Evolutionary conservation across 2,888 invertebrate species (phyloP).

Genomic region (Serripes groenlandicus): DNA sequence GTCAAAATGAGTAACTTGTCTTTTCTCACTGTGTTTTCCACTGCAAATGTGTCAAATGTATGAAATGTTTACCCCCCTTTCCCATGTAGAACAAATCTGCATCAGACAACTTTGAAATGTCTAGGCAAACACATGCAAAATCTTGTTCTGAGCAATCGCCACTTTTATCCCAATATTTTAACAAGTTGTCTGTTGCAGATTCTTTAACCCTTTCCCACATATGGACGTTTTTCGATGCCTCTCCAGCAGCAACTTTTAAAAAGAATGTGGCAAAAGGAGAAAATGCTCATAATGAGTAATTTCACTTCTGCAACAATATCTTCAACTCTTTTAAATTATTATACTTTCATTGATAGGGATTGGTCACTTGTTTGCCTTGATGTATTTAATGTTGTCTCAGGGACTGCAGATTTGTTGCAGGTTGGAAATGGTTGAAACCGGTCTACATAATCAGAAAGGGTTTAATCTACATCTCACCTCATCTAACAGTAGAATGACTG

Average conservation of each 20-base stretch:
- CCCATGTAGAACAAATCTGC: background rate
- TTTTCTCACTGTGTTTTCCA: too few relatives aligned
- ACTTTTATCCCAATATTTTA: too few relatives aligned
- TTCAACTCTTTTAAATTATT: background rate
- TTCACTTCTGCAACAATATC: background rate
- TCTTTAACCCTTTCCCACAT: background rate
- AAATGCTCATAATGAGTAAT: background rate
- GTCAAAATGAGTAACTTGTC: too few relatives aligned
- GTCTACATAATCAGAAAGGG: too few relatives aligned
- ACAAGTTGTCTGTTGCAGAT: background rate
- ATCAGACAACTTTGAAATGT: background rate
- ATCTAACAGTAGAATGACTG: slow-evolving; percentile 83
- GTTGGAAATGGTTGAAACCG: too few relatives aligned
- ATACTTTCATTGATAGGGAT: too few relatives aligned
- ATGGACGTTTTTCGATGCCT: background rate
- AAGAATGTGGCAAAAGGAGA: slow-evolving; percentile 3
- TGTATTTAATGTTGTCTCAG: too few relatives aligned
- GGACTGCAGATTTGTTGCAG: too few relatives aligned
- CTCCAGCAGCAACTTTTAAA: background rate
- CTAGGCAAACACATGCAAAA: background rate
- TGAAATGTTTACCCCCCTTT: too few relatives aligned
- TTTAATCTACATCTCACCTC: too few relatives aligned
- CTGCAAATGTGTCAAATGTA: too few relatives aligned
- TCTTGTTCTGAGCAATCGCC: background rate
- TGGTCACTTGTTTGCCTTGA: too few relatives aligned